Base-by-base conservation (phyloP, 2,113 vertebrate species). In the Nestor notabilis region DNA sequence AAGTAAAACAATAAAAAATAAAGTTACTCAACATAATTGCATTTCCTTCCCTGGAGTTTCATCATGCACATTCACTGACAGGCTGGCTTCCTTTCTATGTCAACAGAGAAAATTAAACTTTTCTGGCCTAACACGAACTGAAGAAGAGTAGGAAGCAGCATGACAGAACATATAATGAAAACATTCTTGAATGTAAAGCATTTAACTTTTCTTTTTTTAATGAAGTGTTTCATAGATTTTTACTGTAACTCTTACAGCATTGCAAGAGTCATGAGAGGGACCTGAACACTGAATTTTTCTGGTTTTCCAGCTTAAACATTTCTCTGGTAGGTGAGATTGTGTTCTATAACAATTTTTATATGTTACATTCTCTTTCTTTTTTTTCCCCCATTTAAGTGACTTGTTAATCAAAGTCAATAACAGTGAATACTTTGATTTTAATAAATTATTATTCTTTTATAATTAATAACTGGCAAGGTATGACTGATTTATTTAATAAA, bases 31-130 rank as follows among this genome's bases (percentile, higher is more conserved):
- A 37, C 35, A 27, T 56, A 83, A 93, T 82, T 87, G 60, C 64
- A 35, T 72, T 91, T 93, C 5, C 33, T 85, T 93, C 89, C 78
- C 74, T 56, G 63, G 78, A 91, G 94, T 85, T 68, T 72, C 3
- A 2, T 46, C 27, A 60, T 72, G 69, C 56, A 76, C 33, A 25
- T 71, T 81, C 71, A 39, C 18, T 86, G 76, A 72, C 82, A 95
- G 37, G 31, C 39, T 58, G 29, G 18, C 19, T 92, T 23, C 7
- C 28, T 92, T 82, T 78, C 47, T 61, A 11, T 90, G 49, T 76
- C 93, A 92, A 82, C 29, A 88, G 15, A 94, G 94, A 82, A 86
- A 89, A 96, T 78, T 53, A 96, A 92, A 94, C 23, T 23, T 89
- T 75, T 91, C 60, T 92, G 83, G 28, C 46, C 87, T 65, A 35